A percentile compares a stretch with the other conserved stretches of the same genome.
Evolutionary conservation across 2,888 invertebrate genomes (phyloP).

Genomic region (Thera obeliscata): DNA sequence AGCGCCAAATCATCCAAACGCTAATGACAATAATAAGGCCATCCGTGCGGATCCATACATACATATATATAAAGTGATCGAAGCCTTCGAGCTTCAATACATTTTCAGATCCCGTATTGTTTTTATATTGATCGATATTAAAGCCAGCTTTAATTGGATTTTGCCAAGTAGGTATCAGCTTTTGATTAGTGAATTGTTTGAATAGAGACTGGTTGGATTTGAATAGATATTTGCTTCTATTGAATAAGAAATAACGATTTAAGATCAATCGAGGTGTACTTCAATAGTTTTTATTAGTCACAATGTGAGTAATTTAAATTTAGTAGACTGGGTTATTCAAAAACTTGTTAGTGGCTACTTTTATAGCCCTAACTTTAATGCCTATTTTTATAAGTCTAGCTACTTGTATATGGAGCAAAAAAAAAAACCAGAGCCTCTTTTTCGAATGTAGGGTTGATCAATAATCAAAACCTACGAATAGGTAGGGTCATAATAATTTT

Average conservation of each 20-base stretch:
- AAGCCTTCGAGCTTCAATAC: slow-evolving; percentile 3
- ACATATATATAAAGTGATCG: background rate
- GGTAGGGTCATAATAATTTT: too few relatives aligned
- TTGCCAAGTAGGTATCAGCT: slow-evolving; percentile 7
- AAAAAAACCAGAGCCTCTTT: too few relatives aligned
- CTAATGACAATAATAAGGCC: too few relatives aligned
- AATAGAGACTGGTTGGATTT: slow-evolving; percentile 6
- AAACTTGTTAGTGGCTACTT: too few relatives aligned
- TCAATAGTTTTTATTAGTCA: background rate
- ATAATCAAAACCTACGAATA: too few relatives aligned
- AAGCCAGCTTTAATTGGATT: slow-evolving; percentile 19
- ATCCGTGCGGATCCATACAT: background rate
- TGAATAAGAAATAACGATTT: slow-evolving; percentile 1
- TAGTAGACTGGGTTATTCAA: too few relatives aligned
- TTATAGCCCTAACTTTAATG: too few relatives aligned
- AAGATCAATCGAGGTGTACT: background rate
- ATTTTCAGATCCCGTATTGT: slow-evolving; percentile 1
- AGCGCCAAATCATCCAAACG: too few relatives aligned
- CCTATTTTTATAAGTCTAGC: too few relatives aligned
- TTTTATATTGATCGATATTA: slow-evolving; percentile 15
- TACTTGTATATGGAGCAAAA: too few relatives aligned
- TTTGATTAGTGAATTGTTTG: slow-evolving; percentile 20
- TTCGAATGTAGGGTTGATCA: too few relatives aligned
- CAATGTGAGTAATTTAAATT: background rate
- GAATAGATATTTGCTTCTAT: slow-evolving; percentile 2